These are phyloP conservation scores for Scomberomorus guttatus DNA, from an alignment of 2,797 vertebrate genomes.

Conservation along the genomic window DNA sequence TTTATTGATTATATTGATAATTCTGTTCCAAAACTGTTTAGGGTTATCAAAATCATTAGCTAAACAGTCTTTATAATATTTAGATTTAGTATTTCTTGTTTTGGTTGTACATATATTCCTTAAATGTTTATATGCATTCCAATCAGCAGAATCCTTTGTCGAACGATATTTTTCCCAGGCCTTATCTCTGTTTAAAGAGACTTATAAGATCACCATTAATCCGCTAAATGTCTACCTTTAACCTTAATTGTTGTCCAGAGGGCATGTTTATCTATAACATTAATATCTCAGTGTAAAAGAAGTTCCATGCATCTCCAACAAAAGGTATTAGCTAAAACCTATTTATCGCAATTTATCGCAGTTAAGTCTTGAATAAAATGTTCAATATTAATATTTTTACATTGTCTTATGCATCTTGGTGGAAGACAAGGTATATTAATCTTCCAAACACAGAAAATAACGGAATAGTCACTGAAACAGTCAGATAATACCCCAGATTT, in stretches of 20 bases:
- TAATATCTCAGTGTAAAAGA: background rate
- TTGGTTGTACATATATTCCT: background rate
- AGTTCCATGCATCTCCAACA: background rate
- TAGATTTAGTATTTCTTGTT: background rate
- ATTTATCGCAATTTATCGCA: too few relatives aligned
- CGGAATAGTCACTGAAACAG: too few relatives aligned
- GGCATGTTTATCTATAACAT: background rate
- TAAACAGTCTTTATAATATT: too few relatives aligned
- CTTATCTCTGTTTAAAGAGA: background rate
- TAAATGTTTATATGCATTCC: background rate
- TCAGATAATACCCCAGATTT: too few relatives aligned
- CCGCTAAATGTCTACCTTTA: background rate
- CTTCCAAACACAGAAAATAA: too few relatives aligned
- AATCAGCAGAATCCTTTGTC: background rate
- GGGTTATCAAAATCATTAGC: background rate
- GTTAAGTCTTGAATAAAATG: too few relatives aligned
- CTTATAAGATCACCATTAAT: background rate
- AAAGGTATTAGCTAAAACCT: too few relatives aligned
- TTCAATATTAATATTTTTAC: too few relatives aligned
- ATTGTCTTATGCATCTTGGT: too few relatives aligned
- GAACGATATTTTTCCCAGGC: background rate
- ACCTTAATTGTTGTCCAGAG: background rate
- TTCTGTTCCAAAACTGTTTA: background rate
- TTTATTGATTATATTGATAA: constrained; percentile 4
- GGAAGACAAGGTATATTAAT: too few relatives aligned